Percentiles rank a stretch among this genome's conserved stretches.
These are phyloP conservation scores for Panorpa germanica DNA, from an alignment of 2,888 invertebrate genomes.

Conservation along the genomic window DNA sequence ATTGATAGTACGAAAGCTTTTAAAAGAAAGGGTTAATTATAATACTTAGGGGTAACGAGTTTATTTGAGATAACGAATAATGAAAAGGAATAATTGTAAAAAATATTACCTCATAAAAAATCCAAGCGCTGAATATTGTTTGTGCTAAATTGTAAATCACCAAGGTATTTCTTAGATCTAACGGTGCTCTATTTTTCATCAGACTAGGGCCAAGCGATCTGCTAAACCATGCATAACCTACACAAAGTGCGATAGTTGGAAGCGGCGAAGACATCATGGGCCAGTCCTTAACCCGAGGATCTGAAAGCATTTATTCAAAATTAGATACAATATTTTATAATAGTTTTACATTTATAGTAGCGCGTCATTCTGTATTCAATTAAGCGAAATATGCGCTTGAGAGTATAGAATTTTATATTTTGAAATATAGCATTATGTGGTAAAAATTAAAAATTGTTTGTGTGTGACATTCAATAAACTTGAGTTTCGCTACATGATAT, in stretches of 20 bases:
- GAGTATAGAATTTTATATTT: too few species aligned
- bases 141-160: constrained; percentile 79
- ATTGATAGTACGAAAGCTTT: constrained; percentile 10
- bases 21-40: not conserved
- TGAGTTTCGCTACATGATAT: too few species aligned
- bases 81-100: not conserved
- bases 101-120: constrained; percentile 71
- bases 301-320: too few species aligned
- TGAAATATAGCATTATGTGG: too few species aligned
- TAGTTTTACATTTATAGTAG: too few species aligned
- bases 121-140: constrained; percentile 77
- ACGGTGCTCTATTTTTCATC: constrained; percentile 81
- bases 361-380: too few species aligned
- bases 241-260: constrained; percentile 67
- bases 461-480: too few species aligned
- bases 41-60: constrained; percentile 4
- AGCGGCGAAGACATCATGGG: constrained; percentile 77
- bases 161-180: constrained; percentile 59
- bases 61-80: constrained; percentile 6
- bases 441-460: too few species aligned
- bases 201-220: constrained; percentile 64
- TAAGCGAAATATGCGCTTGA: too few species aligned
- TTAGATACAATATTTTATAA: too few species aligned
- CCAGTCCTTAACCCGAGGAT: constrained; percentile 79
- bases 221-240: constrained; percentile 69